These are phyloP conservation scores for Drosophila busckii DNA, from an alignment of 1,140 invertebrate genomes.

Conservation along the genomic window DNA sequence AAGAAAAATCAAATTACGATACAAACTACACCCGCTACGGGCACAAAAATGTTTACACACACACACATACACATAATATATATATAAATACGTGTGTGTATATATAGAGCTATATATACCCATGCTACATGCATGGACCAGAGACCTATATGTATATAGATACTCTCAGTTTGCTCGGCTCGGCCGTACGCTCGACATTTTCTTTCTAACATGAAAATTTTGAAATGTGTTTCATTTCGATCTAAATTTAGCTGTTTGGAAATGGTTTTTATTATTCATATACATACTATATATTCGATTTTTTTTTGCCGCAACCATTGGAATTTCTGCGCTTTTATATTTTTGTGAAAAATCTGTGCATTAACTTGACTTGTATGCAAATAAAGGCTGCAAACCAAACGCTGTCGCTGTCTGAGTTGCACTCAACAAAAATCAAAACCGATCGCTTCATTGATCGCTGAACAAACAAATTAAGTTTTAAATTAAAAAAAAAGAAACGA, in stretches of 20 bases:
- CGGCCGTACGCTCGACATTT: conserved; percentile 55
- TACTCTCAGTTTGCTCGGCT: conserved; percentile 36
- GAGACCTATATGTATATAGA: conserved; percentile 14
- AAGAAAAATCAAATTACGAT: conserved; percentile 60
- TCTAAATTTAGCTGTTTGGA: conserved; percentile 75
- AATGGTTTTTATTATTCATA: conserved; percentile 55
- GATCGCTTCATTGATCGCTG: conserved; percentile 27
- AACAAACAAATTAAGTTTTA: conserved; percentile 30
- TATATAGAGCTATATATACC: conserved; percentile 27
- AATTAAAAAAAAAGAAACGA: conserved; percentile 28
- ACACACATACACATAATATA: conserved; percentile 25
- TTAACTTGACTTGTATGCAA: conserved; percentile 37
- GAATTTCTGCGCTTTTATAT: conserved; percentile 32
- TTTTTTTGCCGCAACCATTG: conserved; percentile 17
- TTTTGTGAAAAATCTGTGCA: conserved; percentile 9
- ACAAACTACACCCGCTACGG: conserved; percentile 53
- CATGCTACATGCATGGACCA: conserved; percentile 22
- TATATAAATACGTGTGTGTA: conserved; percentile 19
- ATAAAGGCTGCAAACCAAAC: conserved; percentile 32
- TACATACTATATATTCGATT: conserved; percentile 10
- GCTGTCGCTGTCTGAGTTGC: too few relatives aligned
- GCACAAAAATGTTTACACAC: conserved; percentile 54
- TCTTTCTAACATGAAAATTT: conserved; percentile 66
- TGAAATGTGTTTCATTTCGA: conserved; percentile 77
- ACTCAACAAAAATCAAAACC: too few relatives aligned